A percentile compares a stretch with the other conserved stretches of the same genome.
Conservation (phyloP, 2,797 vertebrate species). For the Pipistrellus nathusii region DNA sequence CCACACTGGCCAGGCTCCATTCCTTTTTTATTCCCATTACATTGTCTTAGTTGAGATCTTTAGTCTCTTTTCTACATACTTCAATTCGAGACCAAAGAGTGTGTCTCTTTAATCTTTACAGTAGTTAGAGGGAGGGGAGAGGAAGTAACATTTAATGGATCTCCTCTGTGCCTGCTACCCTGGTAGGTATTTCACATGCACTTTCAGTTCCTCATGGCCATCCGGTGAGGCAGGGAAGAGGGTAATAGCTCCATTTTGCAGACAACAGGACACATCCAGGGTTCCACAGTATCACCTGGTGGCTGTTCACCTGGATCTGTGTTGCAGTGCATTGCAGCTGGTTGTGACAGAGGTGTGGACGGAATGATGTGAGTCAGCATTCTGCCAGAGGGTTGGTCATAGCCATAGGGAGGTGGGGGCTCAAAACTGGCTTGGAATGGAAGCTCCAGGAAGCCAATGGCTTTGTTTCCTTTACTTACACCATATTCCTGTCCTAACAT, state of each 20-base stretch:
- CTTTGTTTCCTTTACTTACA: not conserved
- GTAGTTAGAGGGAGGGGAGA: slow-evolving; percentile 1
- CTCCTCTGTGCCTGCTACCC: not conserved
- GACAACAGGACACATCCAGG: not conserved
- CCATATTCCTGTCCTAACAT: not conserved
- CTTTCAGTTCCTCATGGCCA: slow-evolving; percentile 25
- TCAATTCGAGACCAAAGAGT: not conserved
- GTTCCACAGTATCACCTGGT: not conserved
- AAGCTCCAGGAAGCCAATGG: not conserved
- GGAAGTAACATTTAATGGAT: not conserved
- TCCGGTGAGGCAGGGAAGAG: not conserved
- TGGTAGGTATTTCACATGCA: not conserved
- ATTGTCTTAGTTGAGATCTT: not conserved
- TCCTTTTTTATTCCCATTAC: not conserved
- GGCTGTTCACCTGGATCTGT: not conserved
- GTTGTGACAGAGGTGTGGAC: not conserved
- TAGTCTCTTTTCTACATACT: not conserved
- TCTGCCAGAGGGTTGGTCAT: not conserved
- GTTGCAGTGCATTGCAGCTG: not conserved
- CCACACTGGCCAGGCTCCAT: not conserved
- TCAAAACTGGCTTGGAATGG: not conserved
- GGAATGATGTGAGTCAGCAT: not conserved
- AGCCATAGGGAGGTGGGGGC: not conserved
- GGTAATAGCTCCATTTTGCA: not conserved
- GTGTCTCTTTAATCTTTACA: not conserved